Evolutionary conservation across 1,140 invertebrate genomes (phyloP).

Genomic region (Cryptotermes secundus): DNA sequence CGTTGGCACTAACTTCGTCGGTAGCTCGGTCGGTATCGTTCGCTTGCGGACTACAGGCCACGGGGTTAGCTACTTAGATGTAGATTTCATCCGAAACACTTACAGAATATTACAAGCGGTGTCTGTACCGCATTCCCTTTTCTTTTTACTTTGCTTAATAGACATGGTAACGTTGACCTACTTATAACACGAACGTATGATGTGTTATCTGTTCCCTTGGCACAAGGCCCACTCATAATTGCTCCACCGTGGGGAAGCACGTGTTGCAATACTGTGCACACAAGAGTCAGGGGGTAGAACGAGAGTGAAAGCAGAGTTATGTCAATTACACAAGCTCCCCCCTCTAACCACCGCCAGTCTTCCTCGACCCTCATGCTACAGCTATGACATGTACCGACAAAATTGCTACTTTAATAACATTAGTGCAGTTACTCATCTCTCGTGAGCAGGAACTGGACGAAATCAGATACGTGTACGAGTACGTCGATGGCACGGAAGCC

Average conservation of each 20-base stretch:
- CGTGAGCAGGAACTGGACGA: background rate
- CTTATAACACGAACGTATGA: background rate
- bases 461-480: background rate
- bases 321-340: background rate
- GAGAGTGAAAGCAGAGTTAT: background rate
- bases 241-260: background rate
- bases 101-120: too few species aligned
- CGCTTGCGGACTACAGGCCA: too few species aligned
- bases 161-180: background rate
- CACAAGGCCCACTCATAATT: background rate
- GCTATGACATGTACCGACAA: background rate
- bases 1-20: too few species aligned
- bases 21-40: too few species aligned
- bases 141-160: background rate
- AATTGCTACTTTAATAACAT: background rate
- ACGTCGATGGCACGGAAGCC: background rate
- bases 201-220: background rate
- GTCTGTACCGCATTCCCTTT: too few species aligned
- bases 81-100: too few species aligned
- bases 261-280: background rate
- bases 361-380: background rate
- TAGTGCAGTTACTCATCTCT: background rate
- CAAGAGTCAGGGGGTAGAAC: background rate
- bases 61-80: too few species aligned
- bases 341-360: background rate